Conservation (phyloP, 2,113 vertebrate genomes). For the Clupea harengus region DNA sequence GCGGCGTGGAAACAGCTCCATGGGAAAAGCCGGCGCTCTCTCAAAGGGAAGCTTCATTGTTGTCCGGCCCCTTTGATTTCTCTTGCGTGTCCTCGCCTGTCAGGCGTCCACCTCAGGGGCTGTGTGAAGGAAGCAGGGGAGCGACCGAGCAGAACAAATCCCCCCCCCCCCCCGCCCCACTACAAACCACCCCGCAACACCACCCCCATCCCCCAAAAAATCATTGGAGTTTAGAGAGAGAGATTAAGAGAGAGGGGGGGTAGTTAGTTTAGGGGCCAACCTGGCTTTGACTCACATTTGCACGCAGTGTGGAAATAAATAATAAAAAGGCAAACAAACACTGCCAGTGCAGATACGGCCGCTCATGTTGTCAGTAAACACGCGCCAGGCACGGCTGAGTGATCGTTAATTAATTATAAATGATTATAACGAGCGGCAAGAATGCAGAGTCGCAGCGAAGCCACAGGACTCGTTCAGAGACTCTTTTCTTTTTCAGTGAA, state of each 20-base stretch:
- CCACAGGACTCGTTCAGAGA: neutral
- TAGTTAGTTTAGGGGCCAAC: constrained; percentile 26
- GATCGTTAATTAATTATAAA: neutral
- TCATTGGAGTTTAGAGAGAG: constrained; percentile 49
- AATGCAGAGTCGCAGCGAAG: neutral
- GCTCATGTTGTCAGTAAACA: neutral
- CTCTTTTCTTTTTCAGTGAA: too few species aligned
- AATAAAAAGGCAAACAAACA: constrained; percentile 15
- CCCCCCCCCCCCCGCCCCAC: constrained; percentile 26
- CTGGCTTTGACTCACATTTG: constrained; percentile 7
- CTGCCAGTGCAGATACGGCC: neutral
- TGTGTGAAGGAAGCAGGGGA: constrained; percentile 54
- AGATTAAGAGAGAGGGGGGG: neutral
- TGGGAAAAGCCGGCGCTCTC: constrained; percentile 47
- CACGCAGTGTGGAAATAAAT: constrained; percentile 16
- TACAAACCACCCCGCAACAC: neutral
- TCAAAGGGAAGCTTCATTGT: constrained; percentile 67
- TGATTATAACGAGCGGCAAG: neutral
- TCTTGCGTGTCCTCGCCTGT: constrained; percentile 65
- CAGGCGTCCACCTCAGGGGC: constrained; percentile 65
- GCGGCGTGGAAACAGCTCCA: constrained; percentile 50
- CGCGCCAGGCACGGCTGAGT: neutral
- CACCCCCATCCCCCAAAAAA: neutral
- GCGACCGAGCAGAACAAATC: constrained; percentile 70
- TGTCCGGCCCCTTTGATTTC: constrained; percentile 70